Base-by-base conservation (phyloP, 2,113 vertebrate genomes). In the Zapus hudsonius region DNA sequence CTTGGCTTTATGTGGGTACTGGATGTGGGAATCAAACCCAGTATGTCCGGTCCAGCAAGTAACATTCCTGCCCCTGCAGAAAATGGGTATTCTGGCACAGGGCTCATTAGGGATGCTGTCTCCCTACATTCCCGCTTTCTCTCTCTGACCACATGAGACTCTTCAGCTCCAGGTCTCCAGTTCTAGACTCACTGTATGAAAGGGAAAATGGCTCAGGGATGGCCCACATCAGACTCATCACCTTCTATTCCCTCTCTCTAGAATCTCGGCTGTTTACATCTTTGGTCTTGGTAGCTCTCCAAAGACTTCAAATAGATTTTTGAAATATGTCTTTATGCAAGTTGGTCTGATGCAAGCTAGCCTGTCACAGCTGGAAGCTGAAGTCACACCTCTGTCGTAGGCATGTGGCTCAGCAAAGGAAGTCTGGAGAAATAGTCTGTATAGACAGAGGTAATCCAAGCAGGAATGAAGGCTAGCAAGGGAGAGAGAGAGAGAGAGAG, bases 201-300 rank as follows among this genome's bases (percentile, higher is more conserved):
- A 55, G 42, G n/a, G 19, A 8, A 59, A 31, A 80, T 16, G 5
- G 44, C 29, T 89, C 42, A 27, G 73, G n/a, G 57, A 36, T 27
- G 61, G 13, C 31, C 38, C 4, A 42, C 27, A 64, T 25, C 59
- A 81, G 63, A 47, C n/a, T 83, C 33, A 1, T 5, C 25, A 59
- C 61, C 87, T 47, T 75, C 31, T 42, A n/a, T 42, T 4, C 11
- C 33, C 55, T 76, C 36, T 86, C 40, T 86, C 70, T 12, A 36
- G n/a, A 16, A 59, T 38, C 73, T 75, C 61, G 52, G 31, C 72
- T 61, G 64, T 87, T 84, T 66, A 55, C 3, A 8, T 64, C 75
- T 86, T 89, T 44, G 52, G 23, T 83, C 40, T 89, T 76, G 25
- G 38, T 91, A 66, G 33, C 31, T 93, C 44, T 87, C 85, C 61